Percentiles rank a stretch among this genome's conserved stretches.
Evolutionary conservation across 2,797 vertebrate species (phyloP).

Genomic region (Morus bassanus): DNA sequence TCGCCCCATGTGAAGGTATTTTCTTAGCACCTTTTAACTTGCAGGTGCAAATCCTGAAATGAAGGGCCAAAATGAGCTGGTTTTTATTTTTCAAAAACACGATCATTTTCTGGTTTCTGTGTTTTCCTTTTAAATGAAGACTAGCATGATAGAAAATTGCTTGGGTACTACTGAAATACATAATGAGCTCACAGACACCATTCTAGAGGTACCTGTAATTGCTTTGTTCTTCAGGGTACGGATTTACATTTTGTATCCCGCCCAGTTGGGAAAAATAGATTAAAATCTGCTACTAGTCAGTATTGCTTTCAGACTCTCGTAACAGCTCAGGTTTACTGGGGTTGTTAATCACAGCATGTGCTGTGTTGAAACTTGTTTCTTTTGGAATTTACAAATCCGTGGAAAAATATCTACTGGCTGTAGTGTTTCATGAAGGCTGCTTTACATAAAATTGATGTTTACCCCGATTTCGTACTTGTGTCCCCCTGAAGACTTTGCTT

Average conservation of each 20-base stretch:
- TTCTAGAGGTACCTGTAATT: constrained; percentile 25
- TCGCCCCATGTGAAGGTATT: not conserved
- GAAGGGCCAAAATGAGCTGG: not conserved
- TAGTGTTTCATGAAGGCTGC: not conserved
- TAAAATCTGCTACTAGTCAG: constrained; percentile 21
- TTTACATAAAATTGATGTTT: not conserved
- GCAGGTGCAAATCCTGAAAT: not conserved
- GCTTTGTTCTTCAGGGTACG: not conserved
- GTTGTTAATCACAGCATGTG: not conserved
- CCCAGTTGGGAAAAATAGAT: constrained; percentile 37
- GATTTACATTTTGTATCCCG: constrained; percentile 36
- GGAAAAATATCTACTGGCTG: not conserved
- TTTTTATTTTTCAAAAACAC: not conserved
- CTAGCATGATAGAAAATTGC: not conserved
- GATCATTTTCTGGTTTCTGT: not conserved
- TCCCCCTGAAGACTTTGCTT: not conserved
- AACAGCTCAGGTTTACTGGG: not conserved
- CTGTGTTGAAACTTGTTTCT: constrained; percentile 23
- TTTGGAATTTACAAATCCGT: constrained; percentile 23
- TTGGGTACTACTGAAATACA: not conserved
- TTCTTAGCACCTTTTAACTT: not conserved
- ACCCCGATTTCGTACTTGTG: not conserved
- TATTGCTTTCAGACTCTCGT: constrained; percentile 25
- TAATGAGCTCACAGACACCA: not conserved
- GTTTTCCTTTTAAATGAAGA: not conserved